Conservation (phyloP, 2,113 vertebrate species). For the Hippocampus abdominalis region DNA sequence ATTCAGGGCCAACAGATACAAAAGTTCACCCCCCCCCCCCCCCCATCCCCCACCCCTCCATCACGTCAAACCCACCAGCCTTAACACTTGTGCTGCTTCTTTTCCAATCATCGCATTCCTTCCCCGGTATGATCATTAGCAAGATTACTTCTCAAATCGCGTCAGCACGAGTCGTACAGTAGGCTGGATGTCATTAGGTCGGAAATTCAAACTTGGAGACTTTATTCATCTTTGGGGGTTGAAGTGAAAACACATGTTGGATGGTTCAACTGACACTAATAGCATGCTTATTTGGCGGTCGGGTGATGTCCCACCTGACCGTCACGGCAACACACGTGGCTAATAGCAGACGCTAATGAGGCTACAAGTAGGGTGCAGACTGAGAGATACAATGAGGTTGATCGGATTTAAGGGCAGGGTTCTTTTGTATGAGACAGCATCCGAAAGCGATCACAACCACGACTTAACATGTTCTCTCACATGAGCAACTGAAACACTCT, state of each 20-base stretch:
- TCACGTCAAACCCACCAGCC: constrained; percentile 14
- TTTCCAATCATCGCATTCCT: constrained; percentile 14
- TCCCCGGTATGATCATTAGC: not conserved
- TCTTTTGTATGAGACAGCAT: not conserved
- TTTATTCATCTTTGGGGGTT: constrained; percentile 1
- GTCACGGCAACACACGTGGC: not conserved
- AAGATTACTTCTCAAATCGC: constrained; percentile 3
- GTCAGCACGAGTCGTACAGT: constrained; percentile 1
- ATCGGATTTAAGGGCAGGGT: not conserved
- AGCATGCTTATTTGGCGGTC: not conserved
- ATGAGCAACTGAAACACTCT: not conserved
- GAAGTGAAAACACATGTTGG: constrained; percentile 3
- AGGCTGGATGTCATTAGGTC: not conserved
- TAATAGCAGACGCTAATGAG: not conserved
- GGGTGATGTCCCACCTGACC: constrained; percentile 1
- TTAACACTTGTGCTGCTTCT: constrained; percentile 11
- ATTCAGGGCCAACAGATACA: constrained; percentile 68
- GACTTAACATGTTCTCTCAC: not conserved
- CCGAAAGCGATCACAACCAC: no score
- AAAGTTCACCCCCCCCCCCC: constrained; percentile 7
- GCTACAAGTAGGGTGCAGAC: not conserved
- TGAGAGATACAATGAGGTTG: not conserved
- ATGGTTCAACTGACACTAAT: constrained; percentile 7
- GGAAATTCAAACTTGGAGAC: not conserved
- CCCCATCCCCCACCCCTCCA: constrained; percentile 1